phyloP scores from a whole-genome alignment of 2,797 vertebrate genomes.

The Gymnothorax reevesii region DNA sequence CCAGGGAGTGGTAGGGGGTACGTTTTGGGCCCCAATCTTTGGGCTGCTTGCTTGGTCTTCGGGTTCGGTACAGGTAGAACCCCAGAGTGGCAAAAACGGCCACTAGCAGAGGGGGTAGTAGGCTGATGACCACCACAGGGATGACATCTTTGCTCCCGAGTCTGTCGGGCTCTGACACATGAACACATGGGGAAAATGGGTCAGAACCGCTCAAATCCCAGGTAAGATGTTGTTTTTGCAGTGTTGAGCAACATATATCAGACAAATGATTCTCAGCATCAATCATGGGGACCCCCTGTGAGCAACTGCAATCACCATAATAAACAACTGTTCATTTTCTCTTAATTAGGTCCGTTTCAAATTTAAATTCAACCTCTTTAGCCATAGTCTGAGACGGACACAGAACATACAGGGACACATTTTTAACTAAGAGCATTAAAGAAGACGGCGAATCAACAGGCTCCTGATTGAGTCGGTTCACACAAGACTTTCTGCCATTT shows the following conservation, averaged over 20 bases:
- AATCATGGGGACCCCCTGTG: too few species aligned
- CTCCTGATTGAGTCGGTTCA: too few species aligned
- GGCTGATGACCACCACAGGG: slow-evolving; percentile 83
- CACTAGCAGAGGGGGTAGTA: slow-evolving; percentile 81
- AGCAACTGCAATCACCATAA: too few species aligned
- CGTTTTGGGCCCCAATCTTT: slow-evolving; percentile 75
- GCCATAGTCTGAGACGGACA: too few species aligned
- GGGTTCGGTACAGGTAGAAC: slow-evolving; percentile 85
- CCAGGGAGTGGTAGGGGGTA: slow-evolving; percentile 59
- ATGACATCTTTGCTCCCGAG: slow-evolving; percentile 85
- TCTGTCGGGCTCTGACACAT: slow-evolving; percentile 74
- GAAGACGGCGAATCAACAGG: too few species aligned
- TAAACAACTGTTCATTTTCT: too few species aligned
- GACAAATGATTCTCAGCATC: too few species aligned
- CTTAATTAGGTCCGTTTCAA: too few species aligned
- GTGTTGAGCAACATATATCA: background rate
- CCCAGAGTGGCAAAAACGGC: slow-evolving; percentile 71
- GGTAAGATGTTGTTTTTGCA: background rate
- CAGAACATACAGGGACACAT: too few species aligned
- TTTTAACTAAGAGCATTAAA: too few species aligned
- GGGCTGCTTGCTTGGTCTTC: slow-evolving; percentile 69
- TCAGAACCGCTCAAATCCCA: background rate
- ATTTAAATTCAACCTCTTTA: too few species aligned
- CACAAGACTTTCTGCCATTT: too few species aligned
- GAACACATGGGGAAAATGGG: background rate